Percentiles rank a stretch among this genome's conserved stretches.
These are phyloP conservation scores for Polyploca ridens DNA, from an alignment of 2,888 invertebrate species.

Conservation along the genomic window DNA sequence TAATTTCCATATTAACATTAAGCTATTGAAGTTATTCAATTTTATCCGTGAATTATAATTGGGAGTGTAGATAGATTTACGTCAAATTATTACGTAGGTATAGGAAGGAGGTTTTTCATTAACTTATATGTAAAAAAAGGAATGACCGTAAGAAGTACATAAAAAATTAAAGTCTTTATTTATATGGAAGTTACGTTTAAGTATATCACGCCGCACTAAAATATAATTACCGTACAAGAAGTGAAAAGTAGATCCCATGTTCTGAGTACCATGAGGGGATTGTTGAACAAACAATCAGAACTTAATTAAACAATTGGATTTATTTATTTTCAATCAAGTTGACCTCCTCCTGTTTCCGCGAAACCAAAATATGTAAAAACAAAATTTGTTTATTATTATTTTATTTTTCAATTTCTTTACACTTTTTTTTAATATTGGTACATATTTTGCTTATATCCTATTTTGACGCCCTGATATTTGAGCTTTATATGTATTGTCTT, in stretches of 20 bases:
- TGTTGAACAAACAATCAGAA: conserved; percentile 28
- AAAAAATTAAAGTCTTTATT: conserved; percentile 15
- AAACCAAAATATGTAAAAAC: conserved; percentile 50
- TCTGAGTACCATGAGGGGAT: conserved; percentile 76
- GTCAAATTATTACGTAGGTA: background rate
- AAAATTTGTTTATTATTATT: conserved; percentile 35
- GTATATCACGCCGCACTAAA: conserved; percentile 26
- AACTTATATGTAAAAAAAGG: background rate
- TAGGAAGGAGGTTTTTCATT: background rate
- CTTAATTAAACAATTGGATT: conserved; percentile 44
- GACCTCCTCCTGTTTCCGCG: conserved; percentile 83
- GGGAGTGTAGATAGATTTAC: background rate
- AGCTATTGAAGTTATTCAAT: background rate
- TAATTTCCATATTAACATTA: conserved; percentile 61
- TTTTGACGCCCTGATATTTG: conserved; percentile 77
- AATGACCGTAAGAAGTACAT: background rate
- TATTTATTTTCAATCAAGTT: conserved; percentile 60
- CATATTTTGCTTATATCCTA: conserved; percentile 58
- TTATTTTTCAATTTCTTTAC: conserved; percentile 16
- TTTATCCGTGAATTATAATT: background rate
- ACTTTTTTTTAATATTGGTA: conserved; percentile 26
- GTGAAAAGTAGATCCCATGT: conserved; percentile 35
- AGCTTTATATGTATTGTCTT: conserved; percentile 45
- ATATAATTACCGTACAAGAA: conserved; percentile 16
- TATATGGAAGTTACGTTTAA: conserved; percentile 71